Evolutionary conservation across 92 coral and sea anemone genomes (phyloP).

Genomic region (Zoanthus sociatus): DNA sequence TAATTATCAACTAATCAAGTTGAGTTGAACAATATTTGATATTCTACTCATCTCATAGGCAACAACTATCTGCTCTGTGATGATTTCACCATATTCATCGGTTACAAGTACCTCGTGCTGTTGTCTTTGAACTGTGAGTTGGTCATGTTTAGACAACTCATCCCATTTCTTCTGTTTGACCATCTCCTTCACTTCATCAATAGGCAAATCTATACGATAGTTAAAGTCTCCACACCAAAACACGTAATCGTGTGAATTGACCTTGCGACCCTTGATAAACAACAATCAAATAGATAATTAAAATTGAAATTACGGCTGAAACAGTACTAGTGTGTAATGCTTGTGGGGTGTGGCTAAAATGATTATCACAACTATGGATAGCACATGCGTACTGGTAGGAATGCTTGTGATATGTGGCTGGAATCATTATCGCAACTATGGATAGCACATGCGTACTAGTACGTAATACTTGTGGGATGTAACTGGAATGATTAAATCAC

Average conservation of each 20-base stretch:
- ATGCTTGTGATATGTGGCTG: too few species aligned
- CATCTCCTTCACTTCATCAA: conserved; percentile 90
- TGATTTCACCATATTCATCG: background rate
- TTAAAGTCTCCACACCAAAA: conserved; percentile 99
- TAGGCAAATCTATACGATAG: conserved; percentile 94
- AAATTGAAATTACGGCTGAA: background rate
- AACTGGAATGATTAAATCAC: too few species aligned
- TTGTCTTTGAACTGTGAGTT: conserved; percentile 77
- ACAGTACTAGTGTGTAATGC: too few species aligned
- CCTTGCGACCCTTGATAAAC: conserved; percentile 80
- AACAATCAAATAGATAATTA: background rate
- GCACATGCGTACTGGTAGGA: too few species aligned
- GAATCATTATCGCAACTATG: too few species aligned
- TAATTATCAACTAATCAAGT: too few species aligned
- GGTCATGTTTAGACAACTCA: conserved; percentile 80
- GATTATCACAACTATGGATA: too few species aligned
- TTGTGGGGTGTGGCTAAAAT: too few species aligned
- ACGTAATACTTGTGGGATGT: too few species aligned
- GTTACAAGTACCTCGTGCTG: conserved; percentile 72
- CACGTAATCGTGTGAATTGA: conserved; percentile 93
- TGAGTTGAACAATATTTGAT: background rate
- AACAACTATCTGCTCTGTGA: background rate
- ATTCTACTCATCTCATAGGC: background rate
- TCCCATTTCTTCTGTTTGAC: conserved; percentile 88
- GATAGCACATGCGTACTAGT: too few species aligned